Conservation (phyloP, 2,113 vertebrate species). For the Megaceryle maxima region DNA sequence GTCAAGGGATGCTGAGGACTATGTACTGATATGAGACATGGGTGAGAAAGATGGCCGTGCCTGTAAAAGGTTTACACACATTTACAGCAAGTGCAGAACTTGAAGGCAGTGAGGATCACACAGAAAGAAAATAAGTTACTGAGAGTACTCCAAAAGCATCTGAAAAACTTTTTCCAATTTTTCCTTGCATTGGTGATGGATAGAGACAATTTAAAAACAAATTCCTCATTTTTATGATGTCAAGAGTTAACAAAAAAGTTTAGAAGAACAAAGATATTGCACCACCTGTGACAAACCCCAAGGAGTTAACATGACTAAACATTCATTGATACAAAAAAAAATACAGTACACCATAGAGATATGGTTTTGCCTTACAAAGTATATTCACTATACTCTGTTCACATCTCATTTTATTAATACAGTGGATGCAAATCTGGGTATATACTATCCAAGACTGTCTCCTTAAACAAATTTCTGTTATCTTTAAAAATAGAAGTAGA, state of each 20-base stretch:
- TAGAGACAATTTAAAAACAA: neutral
- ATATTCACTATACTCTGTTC: neutral
- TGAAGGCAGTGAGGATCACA: neutral
- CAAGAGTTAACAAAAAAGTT: neutral
- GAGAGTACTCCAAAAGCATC: neutral
- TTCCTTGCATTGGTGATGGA: neutral
- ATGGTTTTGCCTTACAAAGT: neutral
- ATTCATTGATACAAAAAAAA: neutral
- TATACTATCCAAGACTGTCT: neutral
- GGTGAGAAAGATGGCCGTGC: neutral
- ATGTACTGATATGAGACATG: neutral
- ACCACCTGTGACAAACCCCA: neutral
- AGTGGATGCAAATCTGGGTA: neutral
- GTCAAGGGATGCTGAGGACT: neutral
- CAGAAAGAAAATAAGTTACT: neutral
- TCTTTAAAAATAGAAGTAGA: neutral
- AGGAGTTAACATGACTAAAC: neutral
- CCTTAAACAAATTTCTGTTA: neutral
- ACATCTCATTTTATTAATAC: neutral
- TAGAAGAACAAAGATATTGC: neutral
- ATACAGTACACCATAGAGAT: neutral
- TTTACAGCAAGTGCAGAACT: neutral
- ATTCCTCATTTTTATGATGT: accelerated
- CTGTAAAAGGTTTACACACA: neutral
- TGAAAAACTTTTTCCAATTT: neutral